Conservation (phyloP, 2,797 vertebrate species). For the Muscicapa striata region DNA sequence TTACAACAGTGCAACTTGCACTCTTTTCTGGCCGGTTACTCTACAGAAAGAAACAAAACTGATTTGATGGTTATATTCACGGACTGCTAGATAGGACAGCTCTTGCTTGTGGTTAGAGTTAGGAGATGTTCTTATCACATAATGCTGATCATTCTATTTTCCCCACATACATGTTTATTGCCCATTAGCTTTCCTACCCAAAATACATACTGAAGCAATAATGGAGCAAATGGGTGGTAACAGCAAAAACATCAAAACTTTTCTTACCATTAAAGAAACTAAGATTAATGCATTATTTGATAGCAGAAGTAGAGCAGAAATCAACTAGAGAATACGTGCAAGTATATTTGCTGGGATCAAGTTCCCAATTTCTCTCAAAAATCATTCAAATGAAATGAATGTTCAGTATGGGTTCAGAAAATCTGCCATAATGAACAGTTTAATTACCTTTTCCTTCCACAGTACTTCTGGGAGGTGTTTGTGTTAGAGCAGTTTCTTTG, state of each 20-base stretch:
- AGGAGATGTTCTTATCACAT: neutral
- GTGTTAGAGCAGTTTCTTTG: neutral
- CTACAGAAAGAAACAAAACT: neutral
- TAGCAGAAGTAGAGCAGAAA: neutral
- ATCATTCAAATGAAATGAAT: neutral
- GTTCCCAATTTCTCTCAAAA: neutral
- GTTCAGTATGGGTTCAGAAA: neutral
- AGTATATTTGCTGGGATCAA: neutral
- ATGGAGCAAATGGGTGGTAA: neutral
- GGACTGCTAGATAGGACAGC: no score
- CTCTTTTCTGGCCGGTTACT: neutral
- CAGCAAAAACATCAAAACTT: neutral
- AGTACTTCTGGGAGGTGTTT: neutral
- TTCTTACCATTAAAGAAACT: neutral
- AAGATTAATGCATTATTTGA: neutral
- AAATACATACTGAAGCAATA: neutral
- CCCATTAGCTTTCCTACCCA: neutral
- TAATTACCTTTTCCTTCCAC: constrained; percentile 69
- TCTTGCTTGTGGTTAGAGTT: neutral
- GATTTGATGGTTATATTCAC: neutral
- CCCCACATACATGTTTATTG: neutral
- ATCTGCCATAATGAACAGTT: neutral
- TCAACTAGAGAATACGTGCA: neutral
- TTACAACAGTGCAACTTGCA: neutral
- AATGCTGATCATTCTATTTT: neutral